Evolutionary conservation across 2,888 invertebrate species (phyloP).

Genomic region (Zele albiditarsus): DNA sequence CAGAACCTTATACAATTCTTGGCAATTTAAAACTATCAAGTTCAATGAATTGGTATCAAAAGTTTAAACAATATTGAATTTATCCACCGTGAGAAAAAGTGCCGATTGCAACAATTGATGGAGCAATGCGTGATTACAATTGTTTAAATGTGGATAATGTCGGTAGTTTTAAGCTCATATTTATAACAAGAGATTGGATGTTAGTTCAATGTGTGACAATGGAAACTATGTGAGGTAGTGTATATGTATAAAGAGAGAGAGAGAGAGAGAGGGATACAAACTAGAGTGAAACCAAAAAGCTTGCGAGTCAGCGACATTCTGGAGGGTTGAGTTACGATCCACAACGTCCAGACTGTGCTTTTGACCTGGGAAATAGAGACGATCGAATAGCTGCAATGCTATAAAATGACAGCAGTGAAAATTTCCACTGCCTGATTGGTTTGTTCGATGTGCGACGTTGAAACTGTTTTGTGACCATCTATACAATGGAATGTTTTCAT

Average conservation of each 20-base stretch:
- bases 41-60: slow-evolving; percentile 63
- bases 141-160: slow-evolving; percentile 31
- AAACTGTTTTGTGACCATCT: slow-evolving; percentile 15
- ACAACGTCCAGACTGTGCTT: slow-evolving; percentile 51
- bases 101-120: slow-evolving; percentile 51
- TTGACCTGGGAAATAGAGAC: slow-evolving; percentile 58
- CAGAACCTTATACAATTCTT: not conserved
- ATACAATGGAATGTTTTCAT: not conserved
- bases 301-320: slow-evolving; percentile 54
- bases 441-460: slow-evolving; percentile 30
- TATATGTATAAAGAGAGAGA: no score
- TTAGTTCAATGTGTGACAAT: slow-evolving; percentile 9
- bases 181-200: not conserved
- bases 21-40: slow-evolving; percentile 21
- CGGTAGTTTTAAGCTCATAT: slow-evolving; percentile 20
- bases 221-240: not conserved
- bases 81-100: slow-evolving; percentile 59
- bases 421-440: slow-evolving; percentile 48
- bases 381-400: slow-evolving; percentile 63
- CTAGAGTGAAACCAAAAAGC: slow-evolving; percentile 36
- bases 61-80: slow-evolving; percentile 73
- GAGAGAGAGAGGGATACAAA: slow-evolving; percentile 15
- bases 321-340: slow-evolving; percentile 55
- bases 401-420: slow-evolving; percentile 55
- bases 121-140: slow-evolving; percentile 56